phyloP scores from a whole-genome alignment of 2,888 invertebrate species.

The Acleris emargana region DNA sequence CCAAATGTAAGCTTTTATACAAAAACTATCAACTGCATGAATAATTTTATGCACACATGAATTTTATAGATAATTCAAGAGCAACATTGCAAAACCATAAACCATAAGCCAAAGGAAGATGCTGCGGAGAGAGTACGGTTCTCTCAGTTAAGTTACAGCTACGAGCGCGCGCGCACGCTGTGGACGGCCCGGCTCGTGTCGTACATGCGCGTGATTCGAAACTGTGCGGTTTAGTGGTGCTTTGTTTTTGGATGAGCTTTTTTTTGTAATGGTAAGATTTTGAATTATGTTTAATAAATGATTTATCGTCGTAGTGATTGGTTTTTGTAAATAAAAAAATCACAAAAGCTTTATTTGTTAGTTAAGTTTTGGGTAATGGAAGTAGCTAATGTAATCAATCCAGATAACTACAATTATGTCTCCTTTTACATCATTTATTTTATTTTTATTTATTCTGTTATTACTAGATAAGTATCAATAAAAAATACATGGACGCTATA shows the following conservation, averaged over 20 bases:
- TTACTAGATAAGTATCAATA: no score
- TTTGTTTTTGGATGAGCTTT: slow-evolving; percentile 29
- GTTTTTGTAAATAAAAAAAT: background rate
- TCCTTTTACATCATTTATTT: no score
- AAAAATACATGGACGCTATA: no score
- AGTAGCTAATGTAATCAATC: no score
- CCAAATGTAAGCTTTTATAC: no score
- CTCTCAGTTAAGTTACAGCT: slow-evolving; percentile 18
- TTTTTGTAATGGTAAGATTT: slow-evolving; percentile 17
- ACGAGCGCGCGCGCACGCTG: slow-evolving; percentile 16
- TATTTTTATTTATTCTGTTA: no score
- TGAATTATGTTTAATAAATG: background rate
- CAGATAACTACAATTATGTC: no score
- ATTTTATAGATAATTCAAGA: background rate
- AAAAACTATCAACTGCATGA: no score
- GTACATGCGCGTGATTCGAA: background rate
- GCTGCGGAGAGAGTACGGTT: slow-evolving; percentile 12
- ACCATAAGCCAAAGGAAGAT: slow-evolving; percentile 12
- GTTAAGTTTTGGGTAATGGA: no score
- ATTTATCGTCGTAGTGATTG: background rate
- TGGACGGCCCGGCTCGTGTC: background rate
- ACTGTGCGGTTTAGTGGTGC: slow-evolving; percentile 17
- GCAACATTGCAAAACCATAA: slow-evolving; percentile 1
- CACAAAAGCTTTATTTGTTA: no score
- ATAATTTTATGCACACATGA: no score